Base-by-base conservation (phyloP, 2,113 vertebrate species). In the Enhydra lutris region DNA sequence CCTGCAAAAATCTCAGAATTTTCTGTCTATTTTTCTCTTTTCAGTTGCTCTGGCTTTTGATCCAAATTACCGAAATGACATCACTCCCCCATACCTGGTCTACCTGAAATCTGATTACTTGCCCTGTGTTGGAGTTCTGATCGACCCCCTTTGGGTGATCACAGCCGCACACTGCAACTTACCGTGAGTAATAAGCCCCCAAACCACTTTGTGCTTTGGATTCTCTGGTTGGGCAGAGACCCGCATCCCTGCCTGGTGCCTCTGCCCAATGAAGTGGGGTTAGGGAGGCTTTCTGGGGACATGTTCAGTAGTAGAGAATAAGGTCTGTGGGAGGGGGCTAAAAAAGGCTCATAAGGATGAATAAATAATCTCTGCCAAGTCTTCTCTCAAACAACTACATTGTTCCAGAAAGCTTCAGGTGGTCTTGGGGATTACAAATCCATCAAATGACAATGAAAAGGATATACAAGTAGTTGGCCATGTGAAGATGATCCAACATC, bases 91-190 rank as follows among this genome's bases (percentile, higher is more conserved):
- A 1, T 98, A 98, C 59, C 39, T 98, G 84, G 95, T n/a, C 80
- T 98, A 89, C 84, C 15, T 98, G 84, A 97, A 82, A 52, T 98
- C 97, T 21, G 92, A 97, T 20, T 98, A 98, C 76, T n/a, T 97
- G 61, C 97, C 97, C 61, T 98, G 98, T 8, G 26, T 79, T 14
- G 98, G 98, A 45, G 97, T 67, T 73, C 78, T 98, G 57, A 76
- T 98, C 21, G 96, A 98, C 55, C 97, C 96, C 0, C 92, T 97
- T 1, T 98, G 98, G 98, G 98, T 97, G 74, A 59, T 98, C 52
- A 98, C 98, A 63, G 63, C 97, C 63, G 97, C 98, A 1, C 97
- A 95, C 59, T 98, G 98, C 97, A 97, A 98, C 45, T 50, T 98
- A 63, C 97, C 69, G 97, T 98, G 90, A 98, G 98, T 97, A 15